A percentile compares a stretch with the other conserved stretches of the same genome.
Conservation (phyloP, 1,140 invertebrate genomes). For the Neelides sp. region DNA sequence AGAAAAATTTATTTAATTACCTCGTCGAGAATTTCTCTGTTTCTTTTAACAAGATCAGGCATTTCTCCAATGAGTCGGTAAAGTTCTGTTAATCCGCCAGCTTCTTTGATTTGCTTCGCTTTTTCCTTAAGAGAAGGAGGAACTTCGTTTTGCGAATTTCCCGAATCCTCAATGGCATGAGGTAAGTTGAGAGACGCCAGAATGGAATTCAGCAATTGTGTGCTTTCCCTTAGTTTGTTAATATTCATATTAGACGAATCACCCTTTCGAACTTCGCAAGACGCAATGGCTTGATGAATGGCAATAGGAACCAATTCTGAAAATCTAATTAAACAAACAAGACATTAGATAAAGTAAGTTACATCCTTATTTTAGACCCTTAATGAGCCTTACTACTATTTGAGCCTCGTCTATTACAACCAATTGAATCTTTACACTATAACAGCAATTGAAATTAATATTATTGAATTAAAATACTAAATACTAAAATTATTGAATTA, state of each 20-base stretch:
- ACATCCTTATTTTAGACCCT: no score
- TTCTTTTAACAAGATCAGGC: slow-evolving; percentile 77
- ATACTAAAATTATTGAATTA: neutral
- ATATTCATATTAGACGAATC: slow-evolving; percentile 60
- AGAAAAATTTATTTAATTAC: slow-evolving; percentile 37
- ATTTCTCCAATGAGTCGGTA: slow-evolving; percentile 59
- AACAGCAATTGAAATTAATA: slow-evolving; percentile 17
- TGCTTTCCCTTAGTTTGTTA: slow-evolving; percentile 71
- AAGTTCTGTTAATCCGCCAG: slow-evolving; percentile 45
- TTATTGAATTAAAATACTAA: slow-evolving; percentile 6
- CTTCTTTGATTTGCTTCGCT: slow-evolving; percentile 52
- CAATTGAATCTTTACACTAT: no score
- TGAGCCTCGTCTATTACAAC: no score
- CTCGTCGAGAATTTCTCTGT: slow-evolving; percentile 91
- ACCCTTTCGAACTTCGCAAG: slow-evolving; percentile 65
- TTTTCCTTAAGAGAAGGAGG: slow-evolving; percentile 85
- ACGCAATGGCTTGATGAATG: slow-evolving; percentile 75
- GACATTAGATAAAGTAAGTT: slow-evolving; percentile 24
- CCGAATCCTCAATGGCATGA: slow-evolving; percentile 82
- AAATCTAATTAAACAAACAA: slow-evolving; percentile 50
- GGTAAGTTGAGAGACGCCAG: slow-evolving; percentile 90
- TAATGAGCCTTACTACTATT: no score
- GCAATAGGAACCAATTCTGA: slow-evolving; percentile 70
- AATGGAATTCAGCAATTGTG: slow-evolving; percentile 71
- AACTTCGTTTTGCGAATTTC: slow-evolving; percentile 51